Percentiles rank a stretch among this genome's conserved stretches.
These are phyloP conservation scores for Pseudochirops cupreus DNA, from an alignment of 2,797 vertebrate species.

Conservation along the genomic window DNA sequence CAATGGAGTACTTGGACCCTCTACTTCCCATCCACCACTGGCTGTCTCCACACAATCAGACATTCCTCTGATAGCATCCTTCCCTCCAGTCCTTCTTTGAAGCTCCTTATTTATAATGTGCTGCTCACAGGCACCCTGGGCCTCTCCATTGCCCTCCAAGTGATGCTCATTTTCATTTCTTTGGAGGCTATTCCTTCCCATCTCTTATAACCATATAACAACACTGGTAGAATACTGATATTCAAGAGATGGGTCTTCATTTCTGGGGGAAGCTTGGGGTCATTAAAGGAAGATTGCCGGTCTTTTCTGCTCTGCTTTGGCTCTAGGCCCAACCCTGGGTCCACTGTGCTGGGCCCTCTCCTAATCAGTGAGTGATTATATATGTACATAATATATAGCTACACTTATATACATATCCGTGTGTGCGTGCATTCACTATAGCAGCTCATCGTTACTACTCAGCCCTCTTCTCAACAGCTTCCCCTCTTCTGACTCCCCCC, in stretches of 20 bases:
- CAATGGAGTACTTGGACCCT: neutral
- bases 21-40: neutral
- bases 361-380: neutral
- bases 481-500: too few species aligned
- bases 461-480: neutral
- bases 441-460: neutral
- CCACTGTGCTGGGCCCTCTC: neutral
- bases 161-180: neutral
- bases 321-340: neutral
- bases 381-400: neutral
- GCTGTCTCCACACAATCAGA: neutral
- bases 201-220: neutral
- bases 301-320: neutral
- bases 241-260: neutral
- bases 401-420: neutral
- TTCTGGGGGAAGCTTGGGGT: neutral
- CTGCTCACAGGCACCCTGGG: neutral
- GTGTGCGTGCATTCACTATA: neutral
- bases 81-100: neutral
- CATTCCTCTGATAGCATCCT: neutral
- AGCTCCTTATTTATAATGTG: neutral
- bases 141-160: neutral
- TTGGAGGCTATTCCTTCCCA: neutral
- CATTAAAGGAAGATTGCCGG: neutral
- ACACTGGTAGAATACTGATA: neutral